Base-by-base conservation (phyloP, 2,888 invertebrate species). In the Sphaeridia pumilis region DNA sequence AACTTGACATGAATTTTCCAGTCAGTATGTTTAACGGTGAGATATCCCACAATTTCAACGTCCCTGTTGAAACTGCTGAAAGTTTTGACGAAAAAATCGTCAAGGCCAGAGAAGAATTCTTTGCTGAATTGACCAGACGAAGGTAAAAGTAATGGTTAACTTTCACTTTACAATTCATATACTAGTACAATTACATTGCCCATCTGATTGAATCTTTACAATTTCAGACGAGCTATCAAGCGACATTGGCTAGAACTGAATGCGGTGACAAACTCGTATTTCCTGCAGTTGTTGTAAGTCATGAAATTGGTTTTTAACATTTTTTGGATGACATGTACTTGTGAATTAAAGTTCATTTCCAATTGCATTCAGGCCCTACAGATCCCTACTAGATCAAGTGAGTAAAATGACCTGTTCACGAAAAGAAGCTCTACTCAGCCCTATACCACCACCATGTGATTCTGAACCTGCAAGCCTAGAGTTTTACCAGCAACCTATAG, bases 361-460 rank as follows among this genome's bases (percentile, higher is more conserved):
- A n/a, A n/a, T n/a, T n/a, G n/a, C n/a, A n/a, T 27, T 22, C 31
- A 61, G 61, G 47, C 61, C 61, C 7, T 59, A 61, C 34, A 26
- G 61, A 31, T 59, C 61, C 12, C 54, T 61, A 58, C 49, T 61
- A 2, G 52, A 55, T 14, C 60, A 60, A 46, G 56, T 60, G 1
- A 53, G 54, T 12, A 51, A 56, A 20, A 20, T 60, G 10, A 52
- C 57, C 10, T 14, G 20, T 17, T 14, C 17, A 5, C 38, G 3
- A 47, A 51, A 36, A 54, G 54, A 31, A 43, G 54, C 20, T 54
- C 5, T 38, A 20, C 17, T 38, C 12, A 38, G 38, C 38, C 17
- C 38, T 12, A 38, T 17, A 20, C 17, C 38, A n/a, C n/a, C n/a
- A n/a, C n/a, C n/a, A n/a, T n/a, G n/a, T n/a, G n/a, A n/a, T n/a